Evolutionary conservation across 2,113 vertebrate genomes (phyloP), one percentile per base, ranked within the genome.

Genomic region (Amphiprion percula): DNA sequence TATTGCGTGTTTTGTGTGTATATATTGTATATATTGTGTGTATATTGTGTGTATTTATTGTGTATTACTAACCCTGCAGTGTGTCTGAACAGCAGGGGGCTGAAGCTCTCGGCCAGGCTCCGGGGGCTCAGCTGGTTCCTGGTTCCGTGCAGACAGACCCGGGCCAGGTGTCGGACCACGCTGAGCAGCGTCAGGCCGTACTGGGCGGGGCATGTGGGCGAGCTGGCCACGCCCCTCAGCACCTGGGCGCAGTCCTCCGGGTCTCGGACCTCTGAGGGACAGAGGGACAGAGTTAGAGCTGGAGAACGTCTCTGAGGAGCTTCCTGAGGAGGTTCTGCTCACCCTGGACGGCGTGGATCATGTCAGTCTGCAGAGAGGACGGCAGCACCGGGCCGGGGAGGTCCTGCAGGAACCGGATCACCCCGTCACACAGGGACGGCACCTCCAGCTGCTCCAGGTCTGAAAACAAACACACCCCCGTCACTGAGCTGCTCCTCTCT

Each of bases 151-250:
- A 97, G 94, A 82, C 95, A 97, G 74, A 99, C 91, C 63, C 94
- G 95, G 90, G 96, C 96, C 88, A 99, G 95, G 94, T 99, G 98
- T 52, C 96, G 95, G 44, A 99, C 94, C 87, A 99, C 94, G 88
- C 96, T 97, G 77, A 98, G 96, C 74, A 99, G 95, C 0, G 97
- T 98, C 72, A 99, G 95, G 92, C 97, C 97, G 87, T 96, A 96
- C 91, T 99, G 98, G 71, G 96, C 94, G 85, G 97, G 96, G 92
- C 96, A 94, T 72, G 88, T 90, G 9, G 96, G 94, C 0, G 96
- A 96, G 80, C 94, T 93, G 84, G 96, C 94, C 80, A 97, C 92
- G 46, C 95, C 95, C 88, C 96, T 94, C 87, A 99, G 91, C 73
- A 97, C 92, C 88, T 96, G 96, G 69, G 91, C 95, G 1, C 95